Evolutionary conservation across 2,113 vertebrate genomes (phyloP).

Genomic region (Gymnobelideus leadbeateri): DNA sequence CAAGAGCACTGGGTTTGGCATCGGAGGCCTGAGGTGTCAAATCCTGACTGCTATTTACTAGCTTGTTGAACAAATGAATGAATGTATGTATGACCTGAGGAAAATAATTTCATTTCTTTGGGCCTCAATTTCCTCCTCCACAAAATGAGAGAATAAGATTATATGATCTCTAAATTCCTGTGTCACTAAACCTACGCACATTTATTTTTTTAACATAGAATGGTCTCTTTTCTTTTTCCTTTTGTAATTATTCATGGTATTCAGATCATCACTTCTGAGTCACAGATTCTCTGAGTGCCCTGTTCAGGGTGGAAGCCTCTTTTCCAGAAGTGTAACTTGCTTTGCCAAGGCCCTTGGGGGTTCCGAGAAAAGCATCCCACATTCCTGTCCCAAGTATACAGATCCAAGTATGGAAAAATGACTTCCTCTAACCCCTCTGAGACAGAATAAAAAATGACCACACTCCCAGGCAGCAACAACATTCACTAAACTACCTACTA

Average conservation of each 20-base stretch:
- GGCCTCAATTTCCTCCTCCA: not conserved
- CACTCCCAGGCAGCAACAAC: not conserved
- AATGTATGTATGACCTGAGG: not conserved
- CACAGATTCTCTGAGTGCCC: not conserved
- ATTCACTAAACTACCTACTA: constrained; percentile 13
- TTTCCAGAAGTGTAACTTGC: not conserved
- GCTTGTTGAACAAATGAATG: not conserved
- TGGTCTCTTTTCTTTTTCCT: constrained; percentile 52
- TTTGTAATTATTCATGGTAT: constrained; percentile 33
- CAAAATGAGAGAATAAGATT: not conserved
- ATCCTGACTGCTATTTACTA: not conserved
- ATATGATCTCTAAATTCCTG: not conserved
- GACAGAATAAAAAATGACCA: not conserved
- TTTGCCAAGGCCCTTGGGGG: not conserved
- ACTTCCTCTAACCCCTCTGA: not conserved
- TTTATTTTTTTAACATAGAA: not conserved
- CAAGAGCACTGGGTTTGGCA: not conserved
- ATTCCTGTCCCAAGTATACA: not conserved
- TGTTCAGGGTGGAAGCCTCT: not conserved
- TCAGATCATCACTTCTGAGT: not conserved
- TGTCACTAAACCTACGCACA: not conserved
- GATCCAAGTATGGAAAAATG: not conserved
- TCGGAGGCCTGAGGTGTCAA: not conserved
- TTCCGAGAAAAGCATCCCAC: not conserved
- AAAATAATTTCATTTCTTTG: not conserved